Percentiles rank a stretch among this genome's conserved stretches.
Evolutionary conservation across 2,797 vertebrate genomes (phyloP).

Genomic region (Propithecus deckenii): DNA sequence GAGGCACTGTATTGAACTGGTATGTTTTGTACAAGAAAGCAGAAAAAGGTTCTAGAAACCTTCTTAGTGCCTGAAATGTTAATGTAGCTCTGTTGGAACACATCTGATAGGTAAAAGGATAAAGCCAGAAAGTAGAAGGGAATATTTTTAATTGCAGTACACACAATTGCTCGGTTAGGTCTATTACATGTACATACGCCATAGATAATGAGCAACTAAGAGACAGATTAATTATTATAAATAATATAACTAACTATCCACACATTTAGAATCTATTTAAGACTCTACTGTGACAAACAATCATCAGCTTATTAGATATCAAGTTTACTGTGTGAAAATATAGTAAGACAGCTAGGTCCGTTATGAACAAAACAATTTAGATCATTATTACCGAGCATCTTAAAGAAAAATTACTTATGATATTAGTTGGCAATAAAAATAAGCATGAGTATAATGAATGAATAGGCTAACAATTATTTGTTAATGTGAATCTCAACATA

Average conservation of each 20-base stretch:
- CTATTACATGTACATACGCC: not conserved
- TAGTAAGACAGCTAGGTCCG: not conserved
- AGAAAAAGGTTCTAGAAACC: not conserved
- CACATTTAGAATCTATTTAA: not conserved
- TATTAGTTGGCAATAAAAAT: not conserved
- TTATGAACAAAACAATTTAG: not conserved
- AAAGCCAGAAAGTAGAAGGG: not conserved
- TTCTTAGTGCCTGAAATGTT: not conserved
- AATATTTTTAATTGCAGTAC: slow-evolving; percentile 4
- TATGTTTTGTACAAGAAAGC: not conserved
- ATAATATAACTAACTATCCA: not conserved
- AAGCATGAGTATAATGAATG: not conserved
- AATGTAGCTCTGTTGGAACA: not conserved
- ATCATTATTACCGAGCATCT: not conserved
- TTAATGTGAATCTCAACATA: not conserved
- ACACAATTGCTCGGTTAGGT: not conserved
- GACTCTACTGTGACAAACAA: not conserved
- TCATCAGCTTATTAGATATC: not conserved
- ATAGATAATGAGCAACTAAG: not conserved
- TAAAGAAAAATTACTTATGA: slow-evolving; percentile 3
- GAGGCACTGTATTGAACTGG: not conserved
- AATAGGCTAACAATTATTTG: not conserved
- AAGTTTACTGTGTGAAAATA: not conserved
- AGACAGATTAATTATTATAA: not conserved
- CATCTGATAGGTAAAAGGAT: not conserved